These are phyloP conservation scores for Thinocorus orbignyianus DNA, from an alignment of 2,113 vertebrate genomes.

Conservation along the genomic window DNA sequence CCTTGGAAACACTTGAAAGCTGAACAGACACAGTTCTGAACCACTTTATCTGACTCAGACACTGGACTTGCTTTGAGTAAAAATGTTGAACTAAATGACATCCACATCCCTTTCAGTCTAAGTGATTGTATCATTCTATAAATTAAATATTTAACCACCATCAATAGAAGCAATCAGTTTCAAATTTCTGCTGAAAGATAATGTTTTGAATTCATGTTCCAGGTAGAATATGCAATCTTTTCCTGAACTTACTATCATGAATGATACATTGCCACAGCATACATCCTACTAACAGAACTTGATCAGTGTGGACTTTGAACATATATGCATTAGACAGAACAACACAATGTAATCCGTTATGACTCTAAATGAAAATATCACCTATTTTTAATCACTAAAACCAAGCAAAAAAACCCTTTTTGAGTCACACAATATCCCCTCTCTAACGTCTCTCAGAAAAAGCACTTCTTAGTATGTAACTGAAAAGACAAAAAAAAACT, in stretches of 20 bases:
- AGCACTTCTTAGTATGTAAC: neutral
- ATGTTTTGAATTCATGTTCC: neutral
- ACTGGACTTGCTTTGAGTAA: neutral
- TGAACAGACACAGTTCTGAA: neutral
- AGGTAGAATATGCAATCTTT: neutral
- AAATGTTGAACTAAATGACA: neutral
- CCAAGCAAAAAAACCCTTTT: neutral
- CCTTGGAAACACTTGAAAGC: neutral
- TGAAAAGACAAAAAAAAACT: neutral
- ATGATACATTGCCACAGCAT: neutral
- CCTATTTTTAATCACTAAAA: neutral
- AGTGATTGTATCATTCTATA: neutral
- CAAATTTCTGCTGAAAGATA: neutral
- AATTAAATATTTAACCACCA: neutral
- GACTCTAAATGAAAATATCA: neutral
- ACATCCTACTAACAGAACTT: neutral
- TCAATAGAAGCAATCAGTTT: neutral
- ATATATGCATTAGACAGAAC: neutral
- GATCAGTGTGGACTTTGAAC: neutral
- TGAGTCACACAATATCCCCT: accelerated
- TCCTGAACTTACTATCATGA: neutral
- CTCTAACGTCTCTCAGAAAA: neutral
- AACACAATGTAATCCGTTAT: neutral
- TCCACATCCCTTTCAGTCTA: neutral
- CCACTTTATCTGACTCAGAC: neutral